A percentile compares a stretch with the other conserved stretches of the same genome.
phyloP scores from a whole-genome alignment of 92 coral and sea anemone genomes.

The Porites rus region DNA sequence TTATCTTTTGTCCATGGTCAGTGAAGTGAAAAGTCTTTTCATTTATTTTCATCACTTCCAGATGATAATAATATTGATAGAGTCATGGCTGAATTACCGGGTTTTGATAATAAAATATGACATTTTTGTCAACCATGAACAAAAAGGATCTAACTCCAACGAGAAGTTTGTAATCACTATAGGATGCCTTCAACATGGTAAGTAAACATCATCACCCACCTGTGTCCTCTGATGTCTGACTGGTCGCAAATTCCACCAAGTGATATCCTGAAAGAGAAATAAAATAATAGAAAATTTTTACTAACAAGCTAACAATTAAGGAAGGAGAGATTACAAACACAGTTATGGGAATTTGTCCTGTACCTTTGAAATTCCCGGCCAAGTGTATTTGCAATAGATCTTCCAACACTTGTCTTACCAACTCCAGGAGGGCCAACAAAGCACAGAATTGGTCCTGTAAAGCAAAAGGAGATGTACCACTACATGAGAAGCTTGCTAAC shows the following conservation, averaged over 20 bases:
- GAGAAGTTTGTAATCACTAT: not conserved
- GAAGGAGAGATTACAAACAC: not conserved
- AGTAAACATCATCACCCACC: constrained; percentile 37
- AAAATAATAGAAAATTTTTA: not conserved
- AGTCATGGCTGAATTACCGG: too few species aligned
- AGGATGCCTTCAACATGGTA: not conserved
- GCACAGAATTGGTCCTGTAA: constrained; percentile 88
- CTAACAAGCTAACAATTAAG: not conserved
- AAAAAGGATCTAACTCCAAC: too few species aligned
- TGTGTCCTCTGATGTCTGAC: constrained; percentile 95
- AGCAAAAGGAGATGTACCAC: not conserved
- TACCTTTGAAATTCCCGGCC: constrained; percentile 94
- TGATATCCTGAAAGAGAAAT: constrained; percentile 65
- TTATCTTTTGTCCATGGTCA: too few species aligned
- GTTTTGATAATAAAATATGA: not conserved
- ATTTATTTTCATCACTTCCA: too few species aligned
- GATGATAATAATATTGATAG: too few species aligned
- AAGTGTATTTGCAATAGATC: constrained; percentile 89
- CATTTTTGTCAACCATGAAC: not conserved
- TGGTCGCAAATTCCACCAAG: constrained; percentile 94
- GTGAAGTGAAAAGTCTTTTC: too few species aligned
- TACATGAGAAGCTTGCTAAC: not conserved
- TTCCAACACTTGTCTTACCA: constrained; percentile 92
- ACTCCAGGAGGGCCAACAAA: constrained; percentile 98
- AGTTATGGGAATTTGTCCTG: not conserved